Evolutionary conservation across 1,140 invertebrate species (phyloP).

Genomic region (Diorhabda elongata): DNA sequence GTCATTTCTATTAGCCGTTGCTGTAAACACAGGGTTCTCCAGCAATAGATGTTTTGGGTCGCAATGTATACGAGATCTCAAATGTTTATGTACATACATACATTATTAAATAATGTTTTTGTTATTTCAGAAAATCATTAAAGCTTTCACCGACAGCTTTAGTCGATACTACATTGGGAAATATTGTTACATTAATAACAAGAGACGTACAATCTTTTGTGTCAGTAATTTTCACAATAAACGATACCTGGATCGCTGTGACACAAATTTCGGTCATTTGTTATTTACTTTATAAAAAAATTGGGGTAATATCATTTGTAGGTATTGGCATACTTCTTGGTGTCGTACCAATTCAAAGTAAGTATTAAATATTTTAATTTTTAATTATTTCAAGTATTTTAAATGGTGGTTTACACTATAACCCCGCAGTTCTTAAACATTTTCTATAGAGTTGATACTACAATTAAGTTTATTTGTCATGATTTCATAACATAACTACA

Average conservation of each 20-base stretch:
- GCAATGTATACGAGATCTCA: neutral
- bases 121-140: conserved; percentile 60
- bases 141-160: conserved; percentile 67
- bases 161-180: conserved; percentile 75
- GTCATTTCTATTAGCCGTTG: no score
- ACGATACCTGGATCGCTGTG: conserved; percentile 78
- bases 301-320: conserved; percentile 69
- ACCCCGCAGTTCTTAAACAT: neutral
- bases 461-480: conserved; percentile 21
- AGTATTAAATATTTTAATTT: neutral
- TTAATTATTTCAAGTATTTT: neutral
- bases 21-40: neutral
- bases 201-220: conserved; percentile 81
- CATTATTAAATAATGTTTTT: neutral
- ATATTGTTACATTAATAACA: conserved; percentile 80
- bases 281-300: conserved; percentile 70
- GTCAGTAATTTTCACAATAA: conserved; percentile 61
- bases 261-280: conserved; percentile 71
- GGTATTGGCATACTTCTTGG: conserved; percentile 76
- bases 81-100: neutral
- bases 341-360: conserved; percentile 34
- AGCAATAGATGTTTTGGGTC: neutral
- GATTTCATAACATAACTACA: conserved; percentile 5
- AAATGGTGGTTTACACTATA: neutral
- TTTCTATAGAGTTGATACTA: neutral